Conservation (phyloP, 2,113 vertebrate genomes). For the Zosterops japonicus region DNA sequence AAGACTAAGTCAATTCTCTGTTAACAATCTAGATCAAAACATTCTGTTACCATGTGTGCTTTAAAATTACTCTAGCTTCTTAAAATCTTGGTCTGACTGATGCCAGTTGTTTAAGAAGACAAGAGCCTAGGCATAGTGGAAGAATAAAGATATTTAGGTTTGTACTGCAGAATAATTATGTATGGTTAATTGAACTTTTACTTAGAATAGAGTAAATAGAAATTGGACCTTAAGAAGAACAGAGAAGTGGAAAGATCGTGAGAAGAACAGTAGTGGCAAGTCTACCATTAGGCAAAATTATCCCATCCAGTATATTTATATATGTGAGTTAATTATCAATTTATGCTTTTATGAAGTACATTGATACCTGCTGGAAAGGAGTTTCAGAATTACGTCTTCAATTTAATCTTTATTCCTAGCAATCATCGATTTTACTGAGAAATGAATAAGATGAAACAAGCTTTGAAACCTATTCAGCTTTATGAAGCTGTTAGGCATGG, state of each 20-base stretch:
- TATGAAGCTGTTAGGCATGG: not conserved
- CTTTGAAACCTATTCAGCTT: not conserved
- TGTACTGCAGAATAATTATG: not conserved
- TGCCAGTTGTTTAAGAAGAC: not conserved
- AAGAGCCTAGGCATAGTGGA: not conserved
- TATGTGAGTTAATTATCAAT: not conserved
- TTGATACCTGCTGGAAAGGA: not conserved
- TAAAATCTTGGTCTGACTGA: not conserved
- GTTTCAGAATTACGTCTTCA: not conserved
- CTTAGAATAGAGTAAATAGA: not conserved
- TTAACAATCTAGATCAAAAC: not conserved
- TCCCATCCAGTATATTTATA: not conserved
- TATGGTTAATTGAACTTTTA: not conserved
- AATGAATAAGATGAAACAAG: not conserved
- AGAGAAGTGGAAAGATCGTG: not conserved
- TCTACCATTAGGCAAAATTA: not conserved
- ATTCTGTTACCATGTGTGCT: accelerated
- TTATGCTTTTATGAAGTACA: not conserved
- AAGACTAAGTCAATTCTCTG: not conserved
- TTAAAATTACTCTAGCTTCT: not conserved
- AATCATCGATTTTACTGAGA: not conserved
- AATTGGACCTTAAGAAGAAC: not conserved
- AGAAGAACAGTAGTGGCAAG: not conserved
- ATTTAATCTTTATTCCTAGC: not conserved
- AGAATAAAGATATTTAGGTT: not conserved